Evolutionary conservation across 2,888 invertebrate genomes (phyloP).

Genomic region (Drosophila quasianomalipes): DNA sequence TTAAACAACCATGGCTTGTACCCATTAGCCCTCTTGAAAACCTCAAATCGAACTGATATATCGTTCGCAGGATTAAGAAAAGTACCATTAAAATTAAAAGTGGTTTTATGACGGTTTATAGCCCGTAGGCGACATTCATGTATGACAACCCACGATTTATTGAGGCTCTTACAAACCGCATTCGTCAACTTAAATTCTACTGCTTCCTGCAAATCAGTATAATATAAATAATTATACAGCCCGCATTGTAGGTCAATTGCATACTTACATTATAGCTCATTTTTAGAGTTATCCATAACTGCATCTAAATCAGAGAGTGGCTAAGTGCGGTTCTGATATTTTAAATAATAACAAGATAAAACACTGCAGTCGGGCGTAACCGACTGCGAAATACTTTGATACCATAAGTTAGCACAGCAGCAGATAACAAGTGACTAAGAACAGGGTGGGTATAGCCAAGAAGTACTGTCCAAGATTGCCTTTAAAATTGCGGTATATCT

Average conservation of each 20-base stretch:
- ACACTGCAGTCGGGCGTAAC: too few relatives aligned
- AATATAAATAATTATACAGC: neutral
- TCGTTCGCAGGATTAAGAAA: slow-evolving; percentile 19
- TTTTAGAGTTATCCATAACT: neutral
- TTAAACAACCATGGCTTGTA: slow-evolving; percentile 39
- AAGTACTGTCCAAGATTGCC: too few relatives aligned
- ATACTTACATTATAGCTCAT: neutral
- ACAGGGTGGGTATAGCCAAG: too few relatives aligned
- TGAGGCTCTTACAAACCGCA: slow-evolving; percentile 34
- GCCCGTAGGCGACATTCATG: slow-evolving; percentile 44
- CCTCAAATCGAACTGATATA: neutral
- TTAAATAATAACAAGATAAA: too few relatives aligned
- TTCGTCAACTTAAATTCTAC: slow-evolving; percentile 48
- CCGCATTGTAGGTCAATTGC: too few relatives aligned
- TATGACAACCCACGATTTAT: slow-evolving; percentile 46
- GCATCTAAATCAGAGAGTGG: neutral
- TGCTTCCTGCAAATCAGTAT: slow-evolving; percentile 25
- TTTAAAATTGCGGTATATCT: too few relatives aligned
- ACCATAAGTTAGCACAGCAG: too few relatives aligned
- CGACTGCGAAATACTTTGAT: too few relatives aligned
- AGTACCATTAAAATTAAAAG: slow-evolving; percentile 23
- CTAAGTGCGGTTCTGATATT: too few relatives aligned
- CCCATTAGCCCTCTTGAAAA: slow-evolving; percentile 43
- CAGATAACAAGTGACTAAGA: too few relatives aligned
- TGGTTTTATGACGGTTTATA: slow-evolving; percentile 15